Evolutionary conservation across 1,140 invertebrate genomes (phyloP).

Genomic region (Drosophila dunni): DNA sequence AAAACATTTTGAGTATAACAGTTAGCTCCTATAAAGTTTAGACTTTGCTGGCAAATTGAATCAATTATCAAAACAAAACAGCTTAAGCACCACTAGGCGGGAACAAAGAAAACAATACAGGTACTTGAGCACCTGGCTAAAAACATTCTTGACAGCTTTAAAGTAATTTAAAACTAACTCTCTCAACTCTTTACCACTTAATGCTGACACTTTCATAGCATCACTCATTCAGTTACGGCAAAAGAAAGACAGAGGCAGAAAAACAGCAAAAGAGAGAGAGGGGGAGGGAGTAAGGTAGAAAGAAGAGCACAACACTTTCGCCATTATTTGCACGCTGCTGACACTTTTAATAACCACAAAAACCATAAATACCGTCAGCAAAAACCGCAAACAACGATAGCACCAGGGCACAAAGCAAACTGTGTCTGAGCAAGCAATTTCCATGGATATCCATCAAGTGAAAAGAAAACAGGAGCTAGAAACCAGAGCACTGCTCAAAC

Average conservation of each 20-base stretch:
- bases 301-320: conserved; percentile 31
- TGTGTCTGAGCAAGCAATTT: conserved; percentile 55
- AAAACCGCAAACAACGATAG: conserved; percentile 62
- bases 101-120: not conserved
- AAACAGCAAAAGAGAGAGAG: not conserved
- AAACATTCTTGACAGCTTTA: conserved; percentile 28
- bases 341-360: conserved; percentile 78
- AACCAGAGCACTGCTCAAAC: conserved; percentile 15
- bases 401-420: not conserved
- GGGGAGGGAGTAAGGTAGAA: not conserved
- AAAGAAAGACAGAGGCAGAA: not conserved
- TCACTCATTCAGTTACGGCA: conserved; percentile 11
- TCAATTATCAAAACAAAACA: not conserved
- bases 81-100: not conserved
- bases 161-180: conserved; percentile 29
- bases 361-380: conserved; percentile 66
- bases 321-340: conserved; percentile 73
- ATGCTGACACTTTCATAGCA: conserved; percentile 42
- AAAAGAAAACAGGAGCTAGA: conserved; percentile 56
- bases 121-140: conserved; percentile 1
- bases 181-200: conserved; percentile 14
- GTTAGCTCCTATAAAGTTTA: not conserved
- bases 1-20: not conserved
- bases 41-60: not conserved
- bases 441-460: conserved; percentile 78